Conservation (phyloP, 2,113 vertebrate genomes). For the Scalopus aquaticus region DNA sequence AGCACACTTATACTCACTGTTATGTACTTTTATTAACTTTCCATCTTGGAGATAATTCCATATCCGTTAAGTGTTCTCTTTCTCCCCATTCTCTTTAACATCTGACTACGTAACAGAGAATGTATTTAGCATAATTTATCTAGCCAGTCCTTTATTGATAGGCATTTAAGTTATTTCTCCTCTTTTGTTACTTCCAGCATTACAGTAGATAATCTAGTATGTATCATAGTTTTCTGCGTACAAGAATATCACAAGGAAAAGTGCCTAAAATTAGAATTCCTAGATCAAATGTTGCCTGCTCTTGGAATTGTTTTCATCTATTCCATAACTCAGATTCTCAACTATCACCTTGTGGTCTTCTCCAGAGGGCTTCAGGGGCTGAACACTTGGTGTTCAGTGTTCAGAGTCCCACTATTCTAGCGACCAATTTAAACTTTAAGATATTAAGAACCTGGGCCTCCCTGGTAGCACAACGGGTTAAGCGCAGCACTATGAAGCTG, state of each 20-base stretch:
- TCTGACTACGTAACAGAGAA: not conserved
- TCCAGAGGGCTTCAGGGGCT: not conserved
- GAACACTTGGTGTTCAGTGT: not conserved
- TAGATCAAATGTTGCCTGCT: not conserved
- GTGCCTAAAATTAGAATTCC: not conserved
- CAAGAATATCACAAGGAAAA: not conserved
- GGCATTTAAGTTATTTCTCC: not conserved
- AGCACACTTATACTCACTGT: not conserved
- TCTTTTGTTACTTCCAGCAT: not conserved
- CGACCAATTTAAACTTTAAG: not conserved
- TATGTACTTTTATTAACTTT: not conserved
- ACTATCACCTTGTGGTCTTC: not conserved
- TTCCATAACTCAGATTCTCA: not conserved
- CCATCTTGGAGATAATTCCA: not conserved
- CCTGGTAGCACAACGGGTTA: no score
- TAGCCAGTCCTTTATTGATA: not conserved
- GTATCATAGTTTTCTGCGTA: not conserved
- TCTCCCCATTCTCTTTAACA: not conserved
- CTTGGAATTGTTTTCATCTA: not conserved
- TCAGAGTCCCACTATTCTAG: not conserved
- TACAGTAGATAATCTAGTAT: not conserved
- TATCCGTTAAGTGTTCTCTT: not conserved
- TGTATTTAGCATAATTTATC: not conserved
- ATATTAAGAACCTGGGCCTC: no score
- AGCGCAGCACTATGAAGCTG: no score